phyloP scores from a whole-genome alignment of 2,113 vertebrate species.

The Diphyllodes magnificus region DNA sequence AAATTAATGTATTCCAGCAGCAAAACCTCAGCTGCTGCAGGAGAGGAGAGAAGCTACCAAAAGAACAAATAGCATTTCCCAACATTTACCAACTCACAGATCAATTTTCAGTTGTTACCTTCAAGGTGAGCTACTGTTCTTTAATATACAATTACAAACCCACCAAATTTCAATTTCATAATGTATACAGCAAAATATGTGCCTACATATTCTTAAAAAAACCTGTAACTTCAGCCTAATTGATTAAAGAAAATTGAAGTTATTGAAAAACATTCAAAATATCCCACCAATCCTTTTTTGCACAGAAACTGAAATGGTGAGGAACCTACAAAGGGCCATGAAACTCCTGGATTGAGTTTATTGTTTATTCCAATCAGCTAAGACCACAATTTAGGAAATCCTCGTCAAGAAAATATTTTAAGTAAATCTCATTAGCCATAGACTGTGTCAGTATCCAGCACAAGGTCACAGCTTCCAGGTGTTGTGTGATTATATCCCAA shows the following conservation, averaged over 20 bases:
- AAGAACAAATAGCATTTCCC: neutral
- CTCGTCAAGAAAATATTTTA: neutral
- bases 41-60: neutral
- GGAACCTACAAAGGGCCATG: neutral
- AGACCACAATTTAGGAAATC: neutral
- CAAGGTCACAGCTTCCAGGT: neutral
- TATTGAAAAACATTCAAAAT: neutral
- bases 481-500: neutral
- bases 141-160: neutral
- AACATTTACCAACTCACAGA: neutral
- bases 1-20: neutral
- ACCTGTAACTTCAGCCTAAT: neutral
- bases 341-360: neutral
- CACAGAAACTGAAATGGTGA: neutral
- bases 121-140: neutral
- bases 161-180: neutral
- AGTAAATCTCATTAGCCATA: neutral
- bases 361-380: neutral
- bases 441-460: neutral
- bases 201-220: neutral
- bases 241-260: neutral
- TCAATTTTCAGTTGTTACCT: neutral
- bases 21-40: neutral
- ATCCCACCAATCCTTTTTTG: neutral
- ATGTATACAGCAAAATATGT: neutral